Evolutionary conservation across 2,888 invertebrate genomes (phyloP), one percentile per base, ranked within the genome.

Genomic region (Aporophyla lueneburgensis): DNA sequence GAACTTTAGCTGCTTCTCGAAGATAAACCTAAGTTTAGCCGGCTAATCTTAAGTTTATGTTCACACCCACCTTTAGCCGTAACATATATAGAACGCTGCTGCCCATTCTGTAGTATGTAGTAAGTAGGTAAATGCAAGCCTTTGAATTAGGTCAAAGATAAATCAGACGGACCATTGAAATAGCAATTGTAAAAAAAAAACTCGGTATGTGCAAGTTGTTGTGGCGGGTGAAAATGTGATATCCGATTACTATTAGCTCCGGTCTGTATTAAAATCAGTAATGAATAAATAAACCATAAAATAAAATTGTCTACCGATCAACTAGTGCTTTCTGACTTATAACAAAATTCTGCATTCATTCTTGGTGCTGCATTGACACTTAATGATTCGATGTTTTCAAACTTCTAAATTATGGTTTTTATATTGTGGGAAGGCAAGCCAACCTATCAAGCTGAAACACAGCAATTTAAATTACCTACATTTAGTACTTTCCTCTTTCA

Each of bases 211-310:
- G 53, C 0, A 54, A n/a, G 10, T 21, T 21, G 5, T 43, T 16
- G 19, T 49, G 24, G 24, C 5, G 14, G 14, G 5, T 54, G 56
- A 9, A 12, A 54, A 4, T 54, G 53, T 53, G 21, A 53, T 66
- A 16, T 49, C n/a, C 12, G 5, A 33, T 49, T 49, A 68, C 4
- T 69, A 16, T 71, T 71, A 71, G 12, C 71, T 71, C 16, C 14
- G 71, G 21, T 6, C 10, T 71, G 40, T 71, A 24, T 40, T 0
- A 40, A 69, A 40, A 49, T 24, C n/a, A 10, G 27, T 46, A 5
- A 2, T 49, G 6, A 33, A n/a, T 67, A 46, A 33, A 68, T n/a
- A 14, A 27, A 51, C 10, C 10, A 21, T 51, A n/a, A n/a, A 67
- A 56, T n/a, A 27, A 14, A 12, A 19, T 24, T 54, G 19, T 51